phyloP scores from a whole-genome alignment of 2,888 invertebrate genomes.

The Oeneis ivallda region DNA sequence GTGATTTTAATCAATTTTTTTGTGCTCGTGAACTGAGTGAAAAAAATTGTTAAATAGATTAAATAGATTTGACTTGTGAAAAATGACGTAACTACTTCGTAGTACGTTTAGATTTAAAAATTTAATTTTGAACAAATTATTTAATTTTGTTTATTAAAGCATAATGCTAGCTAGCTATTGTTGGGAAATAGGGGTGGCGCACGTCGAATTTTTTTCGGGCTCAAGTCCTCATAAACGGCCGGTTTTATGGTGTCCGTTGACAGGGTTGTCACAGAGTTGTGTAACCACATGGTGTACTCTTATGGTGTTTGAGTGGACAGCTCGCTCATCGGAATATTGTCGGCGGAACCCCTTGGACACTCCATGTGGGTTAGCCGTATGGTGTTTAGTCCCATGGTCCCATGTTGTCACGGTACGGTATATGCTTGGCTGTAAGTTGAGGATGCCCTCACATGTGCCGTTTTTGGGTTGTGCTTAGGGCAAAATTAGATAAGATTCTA shows the following conservation, averaged over 20 bases:
- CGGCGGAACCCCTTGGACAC: slow-evolving; percentile 42
- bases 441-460: slow-evolving; percentile 39
- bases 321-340: slow-evolving; percentile 26
- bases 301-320: slow-evolving; percentile 26
- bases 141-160: slow-evolving; percentile 1
- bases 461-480: slow-evolving; percentile 39
- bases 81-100: background rate
- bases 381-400: slow-evolving; percentile 30
- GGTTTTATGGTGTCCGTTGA: slow-evolving; percentile 39
- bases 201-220: slow-evolving; percentile 26
- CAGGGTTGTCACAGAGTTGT: slow-evolving; percentile 31
- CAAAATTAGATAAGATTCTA: slow-evolving; percentile 14
- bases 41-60: no score
- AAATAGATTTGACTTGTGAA: background rate
- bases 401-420: slow-evolving; percentile 38
- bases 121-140: slow-evolving; percentile 34
- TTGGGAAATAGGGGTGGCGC: slow-evolving; percentile 19
- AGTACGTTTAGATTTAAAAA: slow-evolving; percentile 9
- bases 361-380: slow-evolving; percentile 46
- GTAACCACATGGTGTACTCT: slow-evolving; percentile 35
- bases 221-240: slow-evolving; percentile 31
- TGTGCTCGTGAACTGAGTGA: background rate
- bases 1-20: background rate
- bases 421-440: slow-evolving; percentile 34
- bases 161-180: background rate